Conservation (phyloP, 2,113 vertebrate genomes). For the Australoheros scitulus region DNA sequence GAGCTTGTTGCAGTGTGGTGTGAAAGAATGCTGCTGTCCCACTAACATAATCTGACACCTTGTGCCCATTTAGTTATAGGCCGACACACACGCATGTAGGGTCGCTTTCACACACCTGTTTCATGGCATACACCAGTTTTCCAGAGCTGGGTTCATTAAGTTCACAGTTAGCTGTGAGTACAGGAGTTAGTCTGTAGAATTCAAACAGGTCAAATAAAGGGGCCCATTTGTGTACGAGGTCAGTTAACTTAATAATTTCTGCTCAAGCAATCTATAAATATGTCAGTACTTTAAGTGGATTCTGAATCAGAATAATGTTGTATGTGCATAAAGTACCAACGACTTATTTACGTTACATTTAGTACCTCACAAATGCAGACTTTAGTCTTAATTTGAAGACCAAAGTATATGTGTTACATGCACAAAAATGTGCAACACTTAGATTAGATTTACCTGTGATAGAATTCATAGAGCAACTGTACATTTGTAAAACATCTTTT, state of each 20-base stretch:
- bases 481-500: not conserved
- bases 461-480: not conserved
- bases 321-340: not conserved
- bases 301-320: not conserved
- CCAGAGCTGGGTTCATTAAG: conserved; percentile 42
- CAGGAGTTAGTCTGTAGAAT: not conserved
- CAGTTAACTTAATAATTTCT: not conserved
- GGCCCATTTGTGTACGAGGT: not conserved
- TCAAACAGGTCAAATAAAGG: conserved; percentile 8
- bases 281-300: not conserved
- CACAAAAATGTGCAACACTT: not conserved
- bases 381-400: not conserved
- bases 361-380: not conserved
- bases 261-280: not conserved
- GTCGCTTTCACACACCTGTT: conserved; percentile 56
- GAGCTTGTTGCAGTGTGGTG: conserved; percentile 62
- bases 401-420: not conserved
- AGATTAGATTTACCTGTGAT: not conserved
- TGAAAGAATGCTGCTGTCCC: conserved; percentile 57
- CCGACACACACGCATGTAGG: conserved; percentile 16
- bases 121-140: conserved; percentile 35
- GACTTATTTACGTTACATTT: not conserved
- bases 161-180: not conserved
- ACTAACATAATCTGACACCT: conserved; percentile 58
- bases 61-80: conserved; percentile 43